Evolutionary conservation across 1,140 invertebrate genomes (phyloP).

Genomic region (Condylostylus longicornis): DNA sequence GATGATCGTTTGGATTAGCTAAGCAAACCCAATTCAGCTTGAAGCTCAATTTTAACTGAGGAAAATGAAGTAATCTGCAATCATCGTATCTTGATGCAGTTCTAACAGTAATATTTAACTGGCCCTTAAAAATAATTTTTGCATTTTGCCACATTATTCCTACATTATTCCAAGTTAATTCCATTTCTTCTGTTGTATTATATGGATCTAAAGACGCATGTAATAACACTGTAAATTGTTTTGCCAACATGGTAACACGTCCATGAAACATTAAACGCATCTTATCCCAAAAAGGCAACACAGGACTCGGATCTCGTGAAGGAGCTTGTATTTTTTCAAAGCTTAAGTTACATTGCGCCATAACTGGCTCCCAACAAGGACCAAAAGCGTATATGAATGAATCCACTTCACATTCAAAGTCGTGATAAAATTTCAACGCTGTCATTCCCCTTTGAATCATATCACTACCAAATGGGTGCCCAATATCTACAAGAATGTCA

Average conservation of each 20-base stretch:
- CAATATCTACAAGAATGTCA: constrained; percentile 53
- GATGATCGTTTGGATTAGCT: constrained; percentile 89
- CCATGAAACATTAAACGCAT: constrained; percentile 85
- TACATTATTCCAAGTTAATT: constrained; percentile 82
- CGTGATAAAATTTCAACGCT: constrained; percentile 92
- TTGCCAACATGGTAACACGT: constrained; percentile 69
- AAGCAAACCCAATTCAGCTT: constrained; percentile 84
- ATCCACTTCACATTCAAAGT: constrained; percentile 87
- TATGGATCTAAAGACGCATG: constrained; percentile 95
- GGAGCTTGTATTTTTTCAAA: constrained; percentile 75
- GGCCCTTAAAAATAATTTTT: constrained; percentile 71
- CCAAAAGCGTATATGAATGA: constrained; percentile 86
- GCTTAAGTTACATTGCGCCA: constrained; percentile 87
- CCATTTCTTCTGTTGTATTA: constrained; percentile 98
- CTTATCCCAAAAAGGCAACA: constrained; percentile 96
- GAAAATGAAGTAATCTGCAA: constrained; percentile 78
- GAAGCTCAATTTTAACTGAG: constrained; percentile 69
- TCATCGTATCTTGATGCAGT: constrained; percentile 99
- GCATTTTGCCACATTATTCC: constrained; percentile 93
- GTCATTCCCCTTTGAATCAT: constrained; percentile 77
- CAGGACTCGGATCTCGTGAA: constrained; percentile 82
- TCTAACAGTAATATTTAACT: constrained; percentile 73
- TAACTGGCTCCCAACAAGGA: constrained; percentile 95
- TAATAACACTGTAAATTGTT: constrained; percentile 72
- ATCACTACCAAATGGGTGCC: constrained; percentile 56